Percentiles rank a stretch among this genome's conserved stretches.
Conservation (phyloP, 1,140 invertebrate species). For the Drosophila subpulchrella region DNA sequence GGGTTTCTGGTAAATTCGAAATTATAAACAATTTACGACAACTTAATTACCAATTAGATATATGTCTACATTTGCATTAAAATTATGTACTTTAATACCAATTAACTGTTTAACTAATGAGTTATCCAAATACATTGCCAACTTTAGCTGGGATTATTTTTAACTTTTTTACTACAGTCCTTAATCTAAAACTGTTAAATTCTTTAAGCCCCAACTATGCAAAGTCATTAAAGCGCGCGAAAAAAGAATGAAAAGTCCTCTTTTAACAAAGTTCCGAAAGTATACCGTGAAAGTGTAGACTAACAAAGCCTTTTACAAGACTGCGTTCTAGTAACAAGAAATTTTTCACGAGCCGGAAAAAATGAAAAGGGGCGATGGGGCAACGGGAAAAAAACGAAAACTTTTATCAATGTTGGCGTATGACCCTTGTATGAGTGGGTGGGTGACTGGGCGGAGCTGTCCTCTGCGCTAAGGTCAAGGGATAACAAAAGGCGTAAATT, state of each 20-base stretch:
- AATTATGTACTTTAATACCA: no score
- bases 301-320: conserved; percentile 46
- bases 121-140: not conserved
- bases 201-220: conserved; percentile 3
- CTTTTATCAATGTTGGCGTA: conserved; percentile 71
- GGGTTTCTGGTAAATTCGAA: no score
- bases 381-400: conserved; percentile 48
- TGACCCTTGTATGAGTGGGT: conserved; percentile 17
- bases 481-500: conserved; percentile 82
- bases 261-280: conserved; percentile 12
- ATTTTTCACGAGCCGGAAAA: conserved; percentile 50
- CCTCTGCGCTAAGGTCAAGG: conserved; percentile 64
- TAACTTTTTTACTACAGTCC: not conserved
- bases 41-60: no score
- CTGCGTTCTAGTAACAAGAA: conserved; percentile 47
- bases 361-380: conserved; percentile 28
- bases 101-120: not conserved
- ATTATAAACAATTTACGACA: no score
- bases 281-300: conserved; percentile 45
- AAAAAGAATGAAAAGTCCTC: not conserved
- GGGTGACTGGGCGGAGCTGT: conserved; percentile 3
- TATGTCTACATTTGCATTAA: no score
- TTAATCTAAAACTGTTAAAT: not conserved
- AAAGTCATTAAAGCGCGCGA: conserved; percentile 19
- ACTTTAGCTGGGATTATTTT: not conserved